Evolutionary conservation across 2,888 invertebrate genomes (phyloP).

Genomic region (Alitta virens): DNA sequence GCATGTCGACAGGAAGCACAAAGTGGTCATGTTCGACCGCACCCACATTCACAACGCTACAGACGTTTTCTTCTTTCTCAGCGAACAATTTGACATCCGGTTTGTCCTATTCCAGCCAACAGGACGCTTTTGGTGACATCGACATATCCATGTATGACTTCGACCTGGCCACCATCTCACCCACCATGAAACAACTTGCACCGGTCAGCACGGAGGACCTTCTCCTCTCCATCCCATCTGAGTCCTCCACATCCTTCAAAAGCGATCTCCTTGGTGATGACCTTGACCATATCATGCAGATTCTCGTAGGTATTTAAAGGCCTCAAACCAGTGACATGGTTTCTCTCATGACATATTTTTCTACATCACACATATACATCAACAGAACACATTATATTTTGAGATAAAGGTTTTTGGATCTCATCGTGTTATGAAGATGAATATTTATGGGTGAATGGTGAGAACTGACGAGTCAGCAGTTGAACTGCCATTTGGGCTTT

Average conservation of each 20-base stretch:
- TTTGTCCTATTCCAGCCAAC: neutral
- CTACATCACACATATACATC: no score
- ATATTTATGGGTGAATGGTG: no score
- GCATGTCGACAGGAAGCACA: neutral
- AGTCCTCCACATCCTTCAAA: slow-evolving; percentile 9
- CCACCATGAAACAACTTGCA: slow-evolving; percentile 46
- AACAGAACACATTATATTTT: no score
- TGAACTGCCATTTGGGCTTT: no score
- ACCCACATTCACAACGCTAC: neutral
- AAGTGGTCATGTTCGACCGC: neutral
- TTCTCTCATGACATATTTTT: no score
- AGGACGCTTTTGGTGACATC: slow-evolving; percentile 53
- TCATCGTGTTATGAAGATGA: no score
- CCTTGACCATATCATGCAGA: slow-evolving; percentile 69
- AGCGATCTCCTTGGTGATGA: slow-evolving; percentile 59
- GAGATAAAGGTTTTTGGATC: no score
- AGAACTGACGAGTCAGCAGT: no score
- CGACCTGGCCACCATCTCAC: slow-evolving; percentile 56
- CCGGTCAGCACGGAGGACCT: slow-evolving; percentile 58
- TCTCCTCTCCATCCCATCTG: neutral
- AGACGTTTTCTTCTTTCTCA: neutral
- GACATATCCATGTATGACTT: slow-evolving; percentile 64
- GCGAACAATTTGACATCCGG: neutral
- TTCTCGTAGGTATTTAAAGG: slow-evolving; percentile 64
- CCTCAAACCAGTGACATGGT: no score